Conservation (phyloP, 2,113 vertebrate species). For the Pyxicephalus adspersus region DNA sequence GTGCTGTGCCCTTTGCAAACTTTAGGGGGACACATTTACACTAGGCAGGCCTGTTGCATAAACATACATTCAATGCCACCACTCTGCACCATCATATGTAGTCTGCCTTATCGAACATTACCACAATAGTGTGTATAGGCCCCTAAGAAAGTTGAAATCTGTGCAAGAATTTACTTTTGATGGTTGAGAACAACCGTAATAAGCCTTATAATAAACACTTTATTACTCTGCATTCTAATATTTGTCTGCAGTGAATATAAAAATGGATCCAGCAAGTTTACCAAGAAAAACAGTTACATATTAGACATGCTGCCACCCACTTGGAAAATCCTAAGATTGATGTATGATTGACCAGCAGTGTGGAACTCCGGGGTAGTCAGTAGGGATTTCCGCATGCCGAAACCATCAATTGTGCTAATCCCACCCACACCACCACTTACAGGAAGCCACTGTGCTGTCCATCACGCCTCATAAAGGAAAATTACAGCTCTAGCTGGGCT, state of each 20-base stretch:
- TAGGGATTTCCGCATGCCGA: slow-evolving; percentile 39
- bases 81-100: no score
- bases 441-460: neutral
- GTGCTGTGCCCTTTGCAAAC: no score
- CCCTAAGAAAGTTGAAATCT: neutral
- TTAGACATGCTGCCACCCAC: slow-evolving; percentile 63
- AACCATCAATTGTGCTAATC: slow-evolving; percentile 19
- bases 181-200: neutral
- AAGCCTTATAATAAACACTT: no score
- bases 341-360: neutral
- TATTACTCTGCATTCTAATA: slow-evolving; percentile 6
- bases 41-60: no score
- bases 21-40: no score
- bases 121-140: no score
- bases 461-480: slow-evolving; percentile 29
- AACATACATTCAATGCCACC: no score
- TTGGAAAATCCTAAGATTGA: slow-evolving; percentile 1
- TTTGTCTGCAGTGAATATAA: slow-evolving; percentile 48
- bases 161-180: neutral
- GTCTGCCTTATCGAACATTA: no score
- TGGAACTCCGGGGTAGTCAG: slow-evolving; percentile 46
- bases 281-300: slow-evolving; percentile 60
- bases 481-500: neutral
- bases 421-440: slow-evolving; percentile 27
- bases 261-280: slow-evolving; percentile 61